A percentile compares a stretch with the other conserved stretches of the same genome.
Evolutionary conservation across 2,888 invertebrate species (phyloP).

Genomic region (Rhagophthalmus giganteus): DNA sequence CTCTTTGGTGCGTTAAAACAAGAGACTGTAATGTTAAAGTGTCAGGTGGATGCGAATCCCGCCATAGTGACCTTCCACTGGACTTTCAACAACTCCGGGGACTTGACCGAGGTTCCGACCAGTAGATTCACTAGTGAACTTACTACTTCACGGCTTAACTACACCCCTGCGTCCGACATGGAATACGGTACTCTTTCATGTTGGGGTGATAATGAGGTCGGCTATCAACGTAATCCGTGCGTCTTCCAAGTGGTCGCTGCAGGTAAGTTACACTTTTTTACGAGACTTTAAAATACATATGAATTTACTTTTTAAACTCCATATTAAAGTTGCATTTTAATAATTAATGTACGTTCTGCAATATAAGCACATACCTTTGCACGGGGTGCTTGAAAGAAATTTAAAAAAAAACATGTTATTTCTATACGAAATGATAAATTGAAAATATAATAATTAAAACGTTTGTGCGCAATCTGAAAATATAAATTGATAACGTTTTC

Average conservation of each 20-base stretch:
- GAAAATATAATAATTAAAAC: no score
- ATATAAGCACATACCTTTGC: no score
- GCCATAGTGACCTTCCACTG: conserved; percentile 83
- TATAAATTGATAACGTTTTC: no score
- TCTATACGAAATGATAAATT: no score
- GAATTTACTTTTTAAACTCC: no score
- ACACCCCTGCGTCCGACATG: conserved; percentile 83
- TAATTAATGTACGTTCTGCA: no score
- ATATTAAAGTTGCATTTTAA: no score
- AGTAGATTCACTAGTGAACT: conserved; percentile 70
- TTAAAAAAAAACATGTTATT: no score
- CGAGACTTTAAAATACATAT: no score
- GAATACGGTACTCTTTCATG: conserved; percentile 89
- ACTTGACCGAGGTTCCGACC: conserved; percentile 75
- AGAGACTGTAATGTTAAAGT: conserved; percentile 82
- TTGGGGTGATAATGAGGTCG: conserved; percentile 83
- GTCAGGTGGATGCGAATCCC: conserved; percentile 89
- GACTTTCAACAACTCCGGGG: conserved; percentile 91
- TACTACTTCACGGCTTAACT: conserved; percentile 74
- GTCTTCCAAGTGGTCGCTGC: conserved; percentile 84
- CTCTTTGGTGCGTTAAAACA: conserved; percentile 85
- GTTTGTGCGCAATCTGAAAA: no score
- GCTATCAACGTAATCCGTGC: conserved; percentile 81
- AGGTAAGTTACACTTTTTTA: no score
- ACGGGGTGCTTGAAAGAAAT: no score